These are phyloP conservation scores for Rousettus madagascariensis DNA, from an alignment of 2,797 vertebrate genomes.

Conservation along the genomic window DNA sequence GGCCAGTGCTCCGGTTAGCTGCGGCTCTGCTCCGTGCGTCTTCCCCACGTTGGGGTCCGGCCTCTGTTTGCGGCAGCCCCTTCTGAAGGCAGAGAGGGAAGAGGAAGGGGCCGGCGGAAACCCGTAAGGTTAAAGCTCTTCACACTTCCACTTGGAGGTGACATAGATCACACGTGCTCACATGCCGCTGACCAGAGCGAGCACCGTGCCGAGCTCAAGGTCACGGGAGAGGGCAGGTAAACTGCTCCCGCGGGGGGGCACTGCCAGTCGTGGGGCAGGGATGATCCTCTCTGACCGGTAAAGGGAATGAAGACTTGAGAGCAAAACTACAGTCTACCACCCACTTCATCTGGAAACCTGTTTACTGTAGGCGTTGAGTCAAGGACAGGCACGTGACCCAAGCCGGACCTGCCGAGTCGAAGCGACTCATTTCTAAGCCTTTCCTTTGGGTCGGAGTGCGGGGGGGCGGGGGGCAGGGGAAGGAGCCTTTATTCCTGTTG, in stretches of 20 bases:
- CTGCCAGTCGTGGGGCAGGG: not conserved
- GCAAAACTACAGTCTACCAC: not conserved
- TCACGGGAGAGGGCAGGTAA: too few relatives aligned
- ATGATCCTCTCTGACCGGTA: not conserved
- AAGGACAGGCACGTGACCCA: accelerated
- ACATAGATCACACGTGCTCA: accelerated
- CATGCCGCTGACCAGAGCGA: not conserved
- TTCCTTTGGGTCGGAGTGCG: not conserved
- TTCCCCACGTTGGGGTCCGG: too few relatives aligned
- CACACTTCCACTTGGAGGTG: accelerated
- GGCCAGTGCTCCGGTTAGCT: too few relatives aligned
- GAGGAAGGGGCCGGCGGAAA: not conserved
- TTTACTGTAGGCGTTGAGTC: accelerated
- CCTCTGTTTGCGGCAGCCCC: not conserved
- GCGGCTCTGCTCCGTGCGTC: too few relatives aligned
- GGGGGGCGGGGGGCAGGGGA: not conserved
- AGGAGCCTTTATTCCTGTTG: not conserved
- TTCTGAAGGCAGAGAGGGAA: not conserved
- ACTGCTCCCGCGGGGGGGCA: not conserved
- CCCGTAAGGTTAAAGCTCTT: accelerated
- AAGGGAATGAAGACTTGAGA: not conserved
- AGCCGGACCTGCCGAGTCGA: not conserved
- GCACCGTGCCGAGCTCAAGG: not conserved
- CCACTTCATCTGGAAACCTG: not conserved
- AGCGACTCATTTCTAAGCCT: not conserved